Evolutionary conservation across 2,888 invertebrate species (phyloP).

Genomic region (Cheilosia scutellata): DNA sequence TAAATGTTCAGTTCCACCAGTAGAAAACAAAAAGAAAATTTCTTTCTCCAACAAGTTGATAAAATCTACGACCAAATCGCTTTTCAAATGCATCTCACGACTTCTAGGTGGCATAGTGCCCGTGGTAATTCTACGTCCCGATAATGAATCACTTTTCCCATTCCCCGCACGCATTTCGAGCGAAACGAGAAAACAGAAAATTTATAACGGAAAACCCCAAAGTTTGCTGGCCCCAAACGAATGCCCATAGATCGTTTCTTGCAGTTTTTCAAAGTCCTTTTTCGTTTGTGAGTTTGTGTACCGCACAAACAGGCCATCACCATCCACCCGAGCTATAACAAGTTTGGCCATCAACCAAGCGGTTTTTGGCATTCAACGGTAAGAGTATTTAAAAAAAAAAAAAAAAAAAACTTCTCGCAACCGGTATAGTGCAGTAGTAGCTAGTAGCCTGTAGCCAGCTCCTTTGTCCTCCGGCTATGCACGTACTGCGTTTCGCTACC

Average conservation of each 20-base stretch:
- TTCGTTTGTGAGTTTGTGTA: slow-evolving; percentile 51
- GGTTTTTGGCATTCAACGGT: slow-evolving; percentile 68
- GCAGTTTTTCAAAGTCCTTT: slow-evolving; percentile 51
- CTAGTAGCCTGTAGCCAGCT: neutral
- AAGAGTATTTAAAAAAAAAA: slow-evolving; percentile 38
- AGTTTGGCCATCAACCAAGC: slow-evolving; percentile 72
- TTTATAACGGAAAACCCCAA: slow-evolving; percentile 34
- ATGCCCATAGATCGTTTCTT: slow-evolving; percentile 54
- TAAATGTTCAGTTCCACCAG: neutral
- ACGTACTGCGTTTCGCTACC: slow-evolving; percentile 7
- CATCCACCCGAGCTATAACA: slow-evolving; percentile 64
- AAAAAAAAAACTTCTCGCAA: slow-evolving; percentile 24
- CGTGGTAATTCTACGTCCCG: slow-evolving; percentile 28
- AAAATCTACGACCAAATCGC: neutral
- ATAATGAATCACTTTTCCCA: slow-evolving; percentile 54
- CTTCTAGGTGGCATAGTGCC: slow-evolving; percentile 53
- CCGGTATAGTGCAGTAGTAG: slow-evolving; percentile 12
- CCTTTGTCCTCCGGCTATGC: slow-evolving; percentile 18
- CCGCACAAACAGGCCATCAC: slow-evolving; percentile 70
- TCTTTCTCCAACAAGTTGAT: slow-evolving; percentile 50
- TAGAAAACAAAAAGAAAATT: neutral
- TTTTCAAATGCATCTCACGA: slow-evolving; percentile 43
- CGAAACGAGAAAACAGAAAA: slow-evolving; percentile 14
- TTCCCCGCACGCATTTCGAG: neutral
- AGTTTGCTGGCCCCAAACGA: slow-evolving; percentile 59